Conservation (phyloP, 2,797 vertebrate species). For the Erithacus rubecula region DNA sequence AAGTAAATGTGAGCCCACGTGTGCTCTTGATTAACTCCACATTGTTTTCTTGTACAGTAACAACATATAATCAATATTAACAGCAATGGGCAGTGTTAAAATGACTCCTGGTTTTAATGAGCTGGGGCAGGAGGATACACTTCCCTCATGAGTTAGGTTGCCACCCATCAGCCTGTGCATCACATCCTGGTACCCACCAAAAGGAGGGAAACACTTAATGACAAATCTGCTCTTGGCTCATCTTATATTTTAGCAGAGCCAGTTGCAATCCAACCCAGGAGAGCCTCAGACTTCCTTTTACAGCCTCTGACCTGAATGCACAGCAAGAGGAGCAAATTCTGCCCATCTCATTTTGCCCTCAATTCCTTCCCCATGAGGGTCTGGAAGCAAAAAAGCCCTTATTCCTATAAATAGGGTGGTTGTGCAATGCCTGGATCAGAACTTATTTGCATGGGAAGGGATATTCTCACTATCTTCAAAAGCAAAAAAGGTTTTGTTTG, state of each 20-base stretch:
- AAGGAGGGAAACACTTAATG: not conserved
- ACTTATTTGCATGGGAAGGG: not conserved
- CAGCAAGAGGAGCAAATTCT: not conserved
- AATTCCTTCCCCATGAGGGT: not conserved
- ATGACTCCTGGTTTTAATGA: not conserved
- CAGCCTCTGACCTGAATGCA: not conserved
- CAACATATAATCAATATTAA: not conserved
- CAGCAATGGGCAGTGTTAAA: not conserved
- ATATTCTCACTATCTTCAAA: not conserved
- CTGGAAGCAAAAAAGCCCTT: not conserved
- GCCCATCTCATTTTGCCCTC: not conserved
- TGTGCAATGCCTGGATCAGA: not conserved
- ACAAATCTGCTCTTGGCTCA: not conserved
- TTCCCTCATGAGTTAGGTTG: not conserved
- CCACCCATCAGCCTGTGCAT: not conserved
- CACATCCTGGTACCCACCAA: not conserved
- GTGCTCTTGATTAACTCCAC: not conserved
- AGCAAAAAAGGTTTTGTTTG: not conserved
- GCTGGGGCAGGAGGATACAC: not conserved
- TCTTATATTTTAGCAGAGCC: not conserved
- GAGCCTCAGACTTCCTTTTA: not conserved
- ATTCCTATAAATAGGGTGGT: not conserved
- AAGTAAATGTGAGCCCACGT: rapidly evolving
- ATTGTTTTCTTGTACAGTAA: not conserved
- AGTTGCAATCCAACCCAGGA: not conserved